These are phyloP conservation scores for Loxodonta africana DNA, from an alignment of 2,113 vertebrate species.

Conservation along the genomic window DNA sequence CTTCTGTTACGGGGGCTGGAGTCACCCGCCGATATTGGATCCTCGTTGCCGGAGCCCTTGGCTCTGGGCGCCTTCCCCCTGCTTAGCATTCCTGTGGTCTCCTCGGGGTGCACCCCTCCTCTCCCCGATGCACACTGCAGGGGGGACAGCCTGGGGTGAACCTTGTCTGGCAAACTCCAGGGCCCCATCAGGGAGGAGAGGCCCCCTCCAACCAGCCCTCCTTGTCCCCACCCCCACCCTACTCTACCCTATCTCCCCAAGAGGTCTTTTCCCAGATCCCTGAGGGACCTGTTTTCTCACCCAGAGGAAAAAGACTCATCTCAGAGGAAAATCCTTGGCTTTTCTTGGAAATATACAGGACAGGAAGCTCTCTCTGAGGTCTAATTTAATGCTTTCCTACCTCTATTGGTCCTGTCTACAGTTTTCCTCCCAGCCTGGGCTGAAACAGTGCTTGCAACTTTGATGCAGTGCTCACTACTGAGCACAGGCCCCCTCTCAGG, in stretches of 20 bases:
- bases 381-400: not conserved
- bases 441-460: not conserved
- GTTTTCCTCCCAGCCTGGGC: not conserved
- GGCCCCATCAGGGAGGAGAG: slow-evolving; percentile 65
- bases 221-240: not conserved
- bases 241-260: not conserved
- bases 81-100: slow-evolving; percentile 85
- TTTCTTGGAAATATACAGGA: slow-evolving; percentile 5
- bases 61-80: slow-evolving; percentile 78
- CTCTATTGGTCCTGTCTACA: not conserved
- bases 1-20: slow-evolving; percentile 85
- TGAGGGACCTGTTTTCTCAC: slow-evolving; percentile 9
- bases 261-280: not conserved
- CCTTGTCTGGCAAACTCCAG: slow-evolving; percentile 79
- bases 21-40: slow-evolving; percentile 83
- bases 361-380: not conserved
- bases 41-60: slow-evolving; percentile 77
- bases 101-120: slow-evolving; percentile 71
- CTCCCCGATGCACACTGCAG: slow-evolving; percentile 77
- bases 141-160: slow-evolving; percentile 83
- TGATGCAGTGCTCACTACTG: not conserved
- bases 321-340: not conserved
- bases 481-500: not conserved
- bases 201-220: not conserved
- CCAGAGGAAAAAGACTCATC: not conserved